phyloP scores from a whole-genome alignment of 1,140 invertebrate genomes.

The Drosophila athabasca region DNA sequence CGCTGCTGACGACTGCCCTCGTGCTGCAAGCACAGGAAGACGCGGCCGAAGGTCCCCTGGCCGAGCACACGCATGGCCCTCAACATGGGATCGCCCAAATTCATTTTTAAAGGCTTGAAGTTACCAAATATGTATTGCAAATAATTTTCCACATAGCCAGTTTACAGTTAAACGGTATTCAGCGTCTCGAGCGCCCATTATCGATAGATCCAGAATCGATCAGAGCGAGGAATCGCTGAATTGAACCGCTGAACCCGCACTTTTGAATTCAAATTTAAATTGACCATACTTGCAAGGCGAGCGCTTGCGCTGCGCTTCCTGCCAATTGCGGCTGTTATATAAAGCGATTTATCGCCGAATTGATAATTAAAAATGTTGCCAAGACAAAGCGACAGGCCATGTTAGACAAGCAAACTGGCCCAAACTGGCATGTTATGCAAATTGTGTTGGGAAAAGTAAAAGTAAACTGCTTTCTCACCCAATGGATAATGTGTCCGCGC shows the following conservation, averaged over 20 bases:
- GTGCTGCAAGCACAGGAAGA: constrained; percentile 62
- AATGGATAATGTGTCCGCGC: constrained; percentile 44
- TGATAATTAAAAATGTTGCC: constrained; percentile 38
- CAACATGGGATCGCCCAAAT: constrained; percentile 69
- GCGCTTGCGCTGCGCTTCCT: constrained; percentile 25
- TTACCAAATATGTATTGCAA: not conserved
- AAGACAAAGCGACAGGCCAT: constrained; percentile 20
- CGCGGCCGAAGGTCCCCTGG: constrained; percentile 68
- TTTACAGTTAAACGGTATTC: constrained; percentile 17
- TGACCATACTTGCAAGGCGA: not conserved
- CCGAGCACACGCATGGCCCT: constrained; percentile 56
- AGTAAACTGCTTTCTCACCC: constrained; percentile 69
- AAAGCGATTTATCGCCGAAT: constrained; percentile 25
- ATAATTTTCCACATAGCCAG: not conserved
- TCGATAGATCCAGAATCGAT: constrained; percentile 28
- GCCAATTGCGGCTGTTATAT: constrained; percentile 21
- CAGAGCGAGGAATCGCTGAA: too few relatives aligned
- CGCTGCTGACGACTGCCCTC: constrained; percentile 15
- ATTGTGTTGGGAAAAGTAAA: constrained; percentile 41
- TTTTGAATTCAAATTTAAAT: constrained; percentile 13
- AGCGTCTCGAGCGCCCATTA: constrained; percentile 14
- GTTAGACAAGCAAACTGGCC: constrained; percentile 23
- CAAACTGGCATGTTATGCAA: constrained; percentile 63
- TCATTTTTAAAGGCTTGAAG: constrained; percentile 30
- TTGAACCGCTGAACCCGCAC: constrained; percentile 1